These are phyloP conservation scores for Calameuta filiformis DNA, from an alignment of 2,888 invertebrate species.

Conservation along the genomic window DNA sequence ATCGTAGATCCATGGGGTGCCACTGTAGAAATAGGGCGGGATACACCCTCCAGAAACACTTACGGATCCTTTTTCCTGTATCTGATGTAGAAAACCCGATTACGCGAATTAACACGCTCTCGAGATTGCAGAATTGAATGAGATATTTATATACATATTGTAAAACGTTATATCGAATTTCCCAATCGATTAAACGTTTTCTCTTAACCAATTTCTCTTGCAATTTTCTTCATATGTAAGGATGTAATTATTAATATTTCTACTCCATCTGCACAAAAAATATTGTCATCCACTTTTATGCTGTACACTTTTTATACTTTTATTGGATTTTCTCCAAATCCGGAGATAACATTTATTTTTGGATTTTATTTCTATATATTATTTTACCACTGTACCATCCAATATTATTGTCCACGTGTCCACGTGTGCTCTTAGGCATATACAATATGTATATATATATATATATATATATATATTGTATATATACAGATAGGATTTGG, in stretches of 20 bases:
- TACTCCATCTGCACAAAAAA: too few relatives aligned
- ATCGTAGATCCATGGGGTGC: conserved; percentile 33
- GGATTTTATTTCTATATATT: not conserved
- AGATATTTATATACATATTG: not conserved
- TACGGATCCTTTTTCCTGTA: not conserved
- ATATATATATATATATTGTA: too few relatives aligned
- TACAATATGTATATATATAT: not conserved
- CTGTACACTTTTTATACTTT: too few relatives aligned
- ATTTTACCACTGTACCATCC: not conserved
- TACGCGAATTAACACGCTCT: not conserved
- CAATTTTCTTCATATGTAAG: not conserved
- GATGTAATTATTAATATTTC: too few relatives aligned
- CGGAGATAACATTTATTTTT: not conserved
- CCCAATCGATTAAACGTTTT: not conserved
- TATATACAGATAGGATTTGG: conserved; percentile 22
- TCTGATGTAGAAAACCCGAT: not conserved
- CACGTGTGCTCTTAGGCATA: conserved; percentile 23
- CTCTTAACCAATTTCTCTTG: not conserved
- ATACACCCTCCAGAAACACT: conserved; percentile 6
- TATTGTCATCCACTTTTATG: too few relatives aligned
- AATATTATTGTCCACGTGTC: conserved; percentile 10
- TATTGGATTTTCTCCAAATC: not conserved
- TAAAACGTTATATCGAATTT: not conserved
- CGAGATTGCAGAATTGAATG: not conserved
- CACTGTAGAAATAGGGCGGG: not conserved